These are phyloP conservation scores for Netelia melanura DNA, from an alignment of 2,888 invertebrate species.

Conservation along the genomic window DNA sequence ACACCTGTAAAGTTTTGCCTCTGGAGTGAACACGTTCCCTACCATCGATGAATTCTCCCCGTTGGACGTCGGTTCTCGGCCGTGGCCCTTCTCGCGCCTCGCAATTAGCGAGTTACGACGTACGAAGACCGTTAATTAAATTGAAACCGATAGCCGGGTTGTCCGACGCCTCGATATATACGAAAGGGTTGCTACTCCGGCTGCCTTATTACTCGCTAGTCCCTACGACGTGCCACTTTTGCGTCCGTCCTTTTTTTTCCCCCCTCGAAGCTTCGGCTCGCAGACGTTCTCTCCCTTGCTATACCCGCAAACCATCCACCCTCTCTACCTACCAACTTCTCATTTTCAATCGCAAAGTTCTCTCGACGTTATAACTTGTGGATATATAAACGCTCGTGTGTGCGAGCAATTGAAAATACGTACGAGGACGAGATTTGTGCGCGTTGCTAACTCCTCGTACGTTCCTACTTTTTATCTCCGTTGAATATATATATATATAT, in stretches of 20 bases:
- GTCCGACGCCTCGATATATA: conserved; percentile 36
- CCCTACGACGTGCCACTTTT: conserved; percentile 47
- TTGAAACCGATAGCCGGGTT: conserved; percentile 77
- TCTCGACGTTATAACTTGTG: conserved; percentile 69
- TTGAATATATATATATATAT: background rate
- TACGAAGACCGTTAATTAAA: conserved; percentile 81
- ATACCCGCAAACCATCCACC: background rate
- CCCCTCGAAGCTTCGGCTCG: background rate
- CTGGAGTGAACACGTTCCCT: conserved; percentile 51
- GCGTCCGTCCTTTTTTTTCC: conserved; percentile 3
- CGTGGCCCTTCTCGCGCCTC: conserved; percentile 70
- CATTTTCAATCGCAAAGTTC: conserved; percentile 41
- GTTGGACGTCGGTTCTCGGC: conserved; percentile 52
- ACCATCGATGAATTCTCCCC: conserved; percentile 48
- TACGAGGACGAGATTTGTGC: conserved; percentile 35
- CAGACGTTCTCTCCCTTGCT: background rate
- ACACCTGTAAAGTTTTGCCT: conserved; percentile 27
- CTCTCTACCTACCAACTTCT: conserved; percentile 28
- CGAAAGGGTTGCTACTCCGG: conserved; percentile 59
- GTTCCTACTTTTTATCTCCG: conserved; percentile 12
- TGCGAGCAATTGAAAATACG: conserved; percentile 26
- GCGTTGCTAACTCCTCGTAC: conserved; percentile 60
- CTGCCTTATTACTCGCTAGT: conserved; percentile 76
- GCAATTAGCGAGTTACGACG: conserved; percentile 82
- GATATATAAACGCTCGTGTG: conserved; percentile 29